Evolutionary conservation across 2,888 invertebrate species (phyloP).

Genomic region (Idaea dimidiata): DNA sequence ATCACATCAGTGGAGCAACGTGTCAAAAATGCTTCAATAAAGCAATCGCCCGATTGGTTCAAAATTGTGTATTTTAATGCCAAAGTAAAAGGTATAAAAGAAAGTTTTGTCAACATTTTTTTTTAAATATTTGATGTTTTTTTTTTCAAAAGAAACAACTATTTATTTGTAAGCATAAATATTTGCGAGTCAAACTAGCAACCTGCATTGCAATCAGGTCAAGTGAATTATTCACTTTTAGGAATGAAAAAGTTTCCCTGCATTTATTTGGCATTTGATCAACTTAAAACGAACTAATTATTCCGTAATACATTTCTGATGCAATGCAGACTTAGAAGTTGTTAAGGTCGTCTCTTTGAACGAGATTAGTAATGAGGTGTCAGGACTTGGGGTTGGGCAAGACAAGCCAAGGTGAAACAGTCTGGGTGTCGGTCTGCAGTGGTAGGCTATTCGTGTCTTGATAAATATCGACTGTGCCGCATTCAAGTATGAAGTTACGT

Average conservation of each 20-base stretch:
- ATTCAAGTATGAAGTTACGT: background rate
- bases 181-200: too few relatives aligned
- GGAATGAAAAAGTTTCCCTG: too few relatives aligned
- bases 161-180: too few relatives aligned
- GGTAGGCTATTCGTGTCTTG: conserved; percentile 27
- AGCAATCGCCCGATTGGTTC: background rate
- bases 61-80: background rate
- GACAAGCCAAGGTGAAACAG: conserved; percentile 25
- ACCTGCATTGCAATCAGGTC: too few relatives aligned
- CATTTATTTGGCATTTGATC: background rate
- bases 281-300: background rate
- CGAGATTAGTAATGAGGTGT: conserved; percentile 26
- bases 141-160: too few relatives aligned
- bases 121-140: too few relatives aligned
- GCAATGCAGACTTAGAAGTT: conserved; percentile 20
- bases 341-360: conserved; percentile 21
- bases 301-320: background rate
- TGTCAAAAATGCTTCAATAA: background rate
- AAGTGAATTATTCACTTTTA: too few relatives aligned
- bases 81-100: too few relatives aligned
- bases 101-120: too few relatives aligned
- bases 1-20: background rate
- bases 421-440: conserved; percentile 18
- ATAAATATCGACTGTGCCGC: background rate
- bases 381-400: conserved; percentile 12